A percentile compares a stretch with the other conserved stretches of the same genome.
These are phyloP conservation scores for Heliothis subflexa DNA, from an alignment of 1,140 invertebrate species.

Conservation along the genomic window DNA sequence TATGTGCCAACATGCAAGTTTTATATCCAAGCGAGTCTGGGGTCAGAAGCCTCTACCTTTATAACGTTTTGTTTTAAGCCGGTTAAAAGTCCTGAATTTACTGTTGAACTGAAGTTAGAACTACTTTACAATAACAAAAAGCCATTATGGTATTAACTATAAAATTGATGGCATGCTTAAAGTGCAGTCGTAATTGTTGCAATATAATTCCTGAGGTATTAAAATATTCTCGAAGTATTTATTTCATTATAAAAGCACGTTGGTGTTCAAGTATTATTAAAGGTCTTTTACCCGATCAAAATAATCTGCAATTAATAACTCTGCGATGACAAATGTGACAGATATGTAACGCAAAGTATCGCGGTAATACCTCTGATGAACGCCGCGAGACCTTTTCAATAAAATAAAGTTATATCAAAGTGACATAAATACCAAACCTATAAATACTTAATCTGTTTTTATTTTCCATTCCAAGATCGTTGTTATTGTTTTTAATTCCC, in stretches of 20 bases:
- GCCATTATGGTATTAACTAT: no score
- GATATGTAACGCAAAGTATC: conserved; percentile 26
- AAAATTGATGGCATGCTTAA: no score
- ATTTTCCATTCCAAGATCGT: background rate
- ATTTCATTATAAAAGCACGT: background rate
- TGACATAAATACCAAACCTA: conserved; percentile 19
- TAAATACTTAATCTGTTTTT: conserved; percentile 2
- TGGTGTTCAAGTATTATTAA: conserved; percentile 17
- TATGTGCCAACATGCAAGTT: conserved; percentile 21
- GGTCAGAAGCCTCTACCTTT: background rate
- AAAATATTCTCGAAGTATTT: no score
- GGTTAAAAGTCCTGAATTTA: background rate
- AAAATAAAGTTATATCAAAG: conserved; percentile 27
- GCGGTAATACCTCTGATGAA: conserved; percentile 29
- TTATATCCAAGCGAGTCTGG: conserved; percentile 3
- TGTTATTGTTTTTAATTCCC: background rate
- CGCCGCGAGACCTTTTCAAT: conserved; percentile 19
- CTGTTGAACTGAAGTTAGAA: no score
- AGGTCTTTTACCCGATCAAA: conserved; percentile 23
- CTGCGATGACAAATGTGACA: conserved; percentile 25
- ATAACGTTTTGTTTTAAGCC: background rate
- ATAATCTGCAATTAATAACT: conserved; percentile 40
- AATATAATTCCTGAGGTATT: no score
- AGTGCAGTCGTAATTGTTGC: background rate
- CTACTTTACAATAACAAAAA: no score